A percentile compares a stretch with the other conserved stretches of the same genome.
Conservation (phyloP, 23 tunicate genomes). For the Ascidia mentula region DNA sequence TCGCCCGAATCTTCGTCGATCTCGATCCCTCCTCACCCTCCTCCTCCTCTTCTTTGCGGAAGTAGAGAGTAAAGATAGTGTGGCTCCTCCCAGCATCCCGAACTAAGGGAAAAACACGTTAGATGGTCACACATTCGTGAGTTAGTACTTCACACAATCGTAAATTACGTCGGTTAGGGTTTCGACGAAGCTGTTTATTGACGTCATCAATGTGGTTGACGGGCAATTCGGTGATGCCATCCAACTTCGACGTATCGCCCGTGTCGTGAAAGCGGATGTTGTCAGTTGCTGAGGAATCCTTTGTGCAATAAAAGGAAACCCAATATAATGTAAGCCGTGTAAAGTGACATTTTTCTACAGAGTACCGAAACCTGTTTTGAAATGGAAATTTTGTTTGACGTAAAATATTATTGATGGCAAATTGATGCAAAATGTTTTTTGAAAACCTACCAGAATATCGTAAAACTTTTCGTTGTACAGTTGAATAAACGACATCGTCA, state of each 20-base stretch:
- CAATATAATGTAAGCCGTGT: too few relatives aligned
- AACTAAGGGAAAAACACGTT: slow-evolving; percentile 19
- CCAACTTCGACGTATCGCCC: slow-evolving; percentile 44
- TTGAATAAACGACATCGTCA: slow-evolving; percentile 84
- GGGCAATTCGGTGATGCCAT: slow-evolving; percentile 73
- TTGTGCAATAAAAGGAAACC: not conserved
- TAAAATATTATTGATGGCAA: too few relatives aligned
- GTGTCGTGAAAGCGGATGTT: slow-evolving; percentile 58
- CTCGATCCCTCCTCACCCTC: slow-evolving; percentile 25
- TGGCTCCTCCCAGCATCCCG: slow-evolving; percentile 94
- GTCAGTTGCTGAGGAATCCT: slow-evolving; percentile 94
- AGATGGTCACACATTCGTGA: not conserved
- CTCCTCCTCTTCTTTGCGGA: slow-evolving; percentile 53
- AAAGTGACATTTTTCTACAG: too few relatives aligned
- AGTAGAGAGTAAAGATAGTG: slow-evolving; percentile 65
- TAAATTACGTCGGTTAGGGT: slow-evolving; percentile 78
- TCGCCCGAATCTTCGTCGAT: slow-evolving; percentile 13
- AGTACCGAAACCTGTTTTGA: too few relatives aligned
- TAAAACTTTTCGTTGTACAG: slow-evolving; percentile 89
- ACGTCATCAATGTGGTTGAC: slow-evolving; percentile 71
- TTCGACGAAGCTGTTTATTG: slow-evolving; percentile 85
- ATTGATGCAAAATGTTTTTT: too few relatives aligned
- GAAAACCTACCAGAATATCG: slow-evolving; percentile 85
- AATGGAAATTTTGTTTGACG: too few relatives aligned
- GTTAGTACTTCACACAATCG: too few relatives aligned